A percentile compares a stretch with the other conserved stretches of the same genome.
These are phyloP conservation scores for Melipona bicolor DNA, from an alignment of 2,888 invertebrate species.

Conservation along the genomic window DNA sequence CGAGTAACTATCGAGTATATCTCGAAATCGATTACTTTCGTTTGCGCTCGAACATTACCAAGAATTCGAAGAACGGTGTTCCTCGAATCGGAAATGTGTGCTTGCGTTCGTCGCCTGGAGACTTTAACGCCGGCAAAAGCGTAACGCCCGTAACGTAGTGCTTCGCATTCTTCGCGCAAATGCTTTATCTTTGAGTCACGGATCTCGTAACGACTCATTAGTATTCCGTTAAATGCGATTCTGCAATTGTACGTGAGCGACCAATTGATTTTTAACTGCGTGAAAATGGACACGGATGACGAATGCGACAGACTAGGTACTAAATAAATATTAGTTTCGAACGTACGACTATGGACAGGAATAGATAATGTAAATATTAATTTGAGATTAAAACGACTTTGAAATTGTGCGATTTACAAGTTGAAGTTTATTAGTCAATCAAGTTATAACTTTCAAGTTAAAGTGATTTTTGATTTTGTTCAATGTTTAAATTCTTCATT, in stretches of 20 bases:
- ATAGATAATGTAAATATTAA: no score
- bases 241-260: conserved; percentile 44
- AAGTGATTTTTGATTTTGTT: no score
- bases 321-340: background rate
- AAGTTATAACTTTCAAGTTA: no score
- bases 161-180: conserved; percentile 35
- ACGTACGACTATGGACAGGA: no score
- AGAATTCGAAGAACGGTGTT: background rate
- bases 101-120: conserved; percentile 26
- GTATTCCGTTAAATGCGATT: conserved; percentile 67
- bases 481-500: no score
- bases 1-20: background rate
- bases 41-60: background rate
- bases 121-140: conserved; percentile 42
- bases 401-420: no score
- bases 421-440: no score
- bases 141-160: conserved; percentile 1
- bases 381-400: no score
- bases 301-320: background rate
- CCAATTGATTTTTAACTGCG: background rate
- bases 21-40: no score
- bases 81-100: background rate
- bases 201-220: conserved; percentile 54
- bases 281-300: background rate
- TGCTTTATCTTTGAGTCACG: conserved; percentile 49